Evolutionary conservation across 2,113 vertebrate genomes (phyloP).

Genomic region (Parotia lawesii): DNA sequence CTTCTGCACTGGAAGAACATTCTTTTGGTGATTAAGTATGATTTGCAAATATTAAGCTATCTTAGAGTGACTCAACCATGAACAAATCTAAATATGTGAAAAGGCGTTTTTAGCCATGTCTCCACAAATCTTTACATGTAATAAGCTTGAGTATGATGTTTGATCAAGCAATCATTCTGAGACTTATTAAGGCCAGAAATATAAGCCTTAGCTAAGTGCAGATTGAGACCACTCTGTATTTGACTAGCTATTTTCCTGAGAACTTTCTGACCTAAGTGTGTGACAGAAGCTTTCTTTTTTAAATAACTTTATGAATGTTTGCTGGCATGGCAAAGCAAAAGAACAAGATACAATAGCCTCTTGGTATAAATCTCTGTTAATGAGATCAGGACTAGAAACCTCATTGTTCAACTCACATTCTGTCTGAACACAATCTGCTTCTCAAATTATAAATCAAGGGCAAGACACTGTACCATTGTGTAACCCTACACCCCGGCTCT

Average conservation of each 20-base stretch:
- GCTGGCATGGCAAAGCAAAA: constrained; percentile 49
- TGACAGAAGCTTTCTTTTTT: constrained; percentile 49
- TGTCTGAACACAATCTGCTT: constrained; percentile 61
- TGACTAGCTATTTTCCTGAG: constrained; percentile 42
- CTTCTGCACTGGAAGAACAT: neutral
- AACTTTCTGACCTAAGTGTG: constrained; percentile 52
- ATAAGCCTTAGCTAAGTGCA: neutral
- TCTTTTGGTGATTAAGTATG: neutral
- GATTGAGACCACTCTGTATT: neutral
- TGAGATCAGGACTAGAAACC: constrained; percentile 61
- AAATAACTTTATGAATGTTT: constrained; percentile 59
- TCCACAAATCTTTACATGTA: neutral
- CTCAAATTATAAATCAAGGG: constrained; percentile 68
- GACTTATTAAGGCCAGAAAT: constrained; percentile 2
- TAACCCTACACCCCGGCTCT: constrained; percentile 50
- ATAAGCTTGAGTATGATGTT: neutral
- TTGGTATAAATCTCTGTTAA: constrained; percentile 67
- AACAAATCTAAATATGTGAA: neutral
- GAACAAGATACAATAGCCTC: constrained; percentile 61
- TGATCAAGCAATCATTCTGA: neutral
- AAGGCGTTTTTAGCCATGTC: neutral
- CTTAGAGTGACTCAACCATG: neutral
- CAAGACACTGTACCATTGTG: constrained; percentile 66
- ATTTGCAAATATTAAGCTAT: constrained; percentile 6
- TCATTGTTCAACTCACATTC: constrained; percentile 61